Percentiles rank a stretch among this genome's conserved stretches.
Conservation (phyloP, 1,140 invertebrate genomes). For the Zaprionus africanus region DNA sequence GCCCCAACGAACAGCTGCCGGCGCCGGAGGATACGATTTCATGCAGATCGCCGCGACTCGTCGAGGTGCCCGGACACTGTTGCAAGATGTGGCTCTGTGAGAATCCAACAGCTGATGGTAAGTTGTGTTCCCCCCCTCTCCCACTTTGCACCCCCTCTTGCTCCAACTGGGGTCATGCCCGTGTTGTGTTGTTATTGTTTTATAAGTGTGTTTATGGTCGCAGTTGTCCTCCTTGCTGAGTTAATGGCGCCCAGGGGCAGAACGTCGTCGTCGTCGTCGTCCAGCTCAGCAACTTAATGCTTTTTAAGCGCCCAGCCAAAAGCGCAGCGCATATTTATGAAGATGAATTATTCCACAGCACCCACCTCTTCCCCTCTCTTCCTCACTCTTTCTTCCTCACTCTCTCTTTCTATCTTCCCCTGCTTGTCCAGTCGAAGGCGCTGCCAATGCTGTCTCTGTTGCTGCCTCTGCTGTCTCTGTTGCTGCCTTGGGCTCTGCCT, state of each 20-base stretch:
- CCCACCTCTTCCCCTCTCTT: no score
- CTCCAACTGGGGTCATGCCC: conserved; percentile 21
- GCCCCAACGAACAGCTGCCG: conserved; percentile 89
- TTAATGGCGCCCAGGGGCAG: conserved; percentile 77
- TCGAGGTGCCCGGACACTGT: conserved; percentile 89
- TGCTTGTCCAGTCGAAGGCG: conserved; percentile 20
- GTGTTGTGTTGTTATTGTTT: conserved; percentile 67
- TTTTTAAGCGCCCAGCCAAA: conserved; percentile 75
- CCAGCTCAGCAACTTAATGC: conserved; percentile 73
- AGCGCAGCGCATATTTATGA: conserved; percentile 82
- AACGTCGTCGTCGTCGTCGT: conserved; percentile 48
- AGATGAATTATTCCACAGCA: conserved; percentile 83
- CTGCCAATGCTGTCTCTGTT: conserved; percentile 6
- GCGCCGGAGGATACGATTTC: conserved; percentile 85
- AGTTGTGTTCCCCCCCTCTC: conserved; percentile 42
- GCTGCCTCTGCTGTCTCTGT: background rate
- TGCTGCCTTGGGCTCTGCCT: conserved; percentile 11
- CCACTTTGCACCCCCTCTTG: background rate
- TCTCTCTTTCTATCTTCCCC: no score
- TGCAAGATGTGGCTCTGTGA: conserved; percentile 91
- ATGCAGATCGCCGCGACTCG: conserved; percentile 87
- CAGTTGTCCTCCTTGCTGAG: conserved; percentile 33
- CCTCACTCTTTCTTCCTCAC: no score
- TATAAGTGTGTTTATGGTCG: conserved; percentile 77
- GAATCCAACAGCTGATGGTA: conserved; percentile 86